Evolutionary conservation across 1,140 invertebrate genomes (phyloP).

Genomic region (Parapsyche elsis): DNA sequence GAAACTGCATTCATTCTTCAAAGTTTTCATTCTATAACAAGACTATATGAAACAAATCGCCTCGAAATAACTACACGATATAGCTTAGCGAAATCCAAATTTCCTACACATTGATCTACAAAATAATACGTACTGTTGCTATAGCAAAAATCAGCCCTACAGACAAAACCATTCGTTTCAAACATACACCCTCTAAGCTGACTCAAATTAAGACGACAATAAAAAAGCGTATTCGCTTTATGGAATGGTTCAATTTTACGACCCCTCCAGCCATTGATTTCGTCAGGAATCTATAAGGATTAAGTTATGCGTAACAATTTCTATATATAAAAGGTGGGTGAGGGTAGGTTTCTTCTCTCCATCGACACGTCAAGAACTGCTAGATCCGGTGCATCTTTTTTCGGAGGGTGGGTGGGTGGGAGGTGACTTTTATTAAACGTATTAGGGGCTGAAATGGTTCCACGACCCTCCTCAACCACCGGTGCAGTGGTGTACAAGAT

Average conservation of each 20-base stretch:
- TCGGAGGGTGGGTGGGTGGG: background rate
- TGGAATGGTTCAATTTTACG: background rate
- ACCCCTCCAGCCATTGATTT: conserved; percentile 1
- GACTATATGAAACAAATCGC: no score
- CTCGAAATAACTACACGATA: no score
- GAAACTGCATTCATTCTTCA: no score
- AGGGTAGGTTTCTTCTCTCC: conserved; percentile 1
- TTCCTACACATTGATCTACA: no score
- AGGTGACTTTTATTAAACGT: conserved; percentile 56
- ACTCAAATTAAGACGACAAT: no score
- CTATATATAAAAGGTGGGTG: background rate
- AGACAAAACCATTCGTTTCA: no score
- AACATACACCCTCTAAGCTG: no score
- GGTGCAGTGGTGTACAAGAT: conserved; percentile 51
- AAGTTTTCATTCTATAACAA: no score
- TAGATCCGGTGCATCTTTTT: conserved; percentile 23
- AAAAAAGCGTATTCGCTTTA: no score
- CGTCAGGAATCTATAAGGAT: conserved; percentile 12
- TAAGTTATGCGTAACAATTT: conserved; percentile 30
- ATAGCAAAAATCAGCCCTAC: no score
- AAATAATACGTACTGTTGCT: no score
- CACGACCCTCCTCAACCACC: conserved; percentile 52
- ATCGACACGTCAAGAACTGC: conserved; percentile 46
- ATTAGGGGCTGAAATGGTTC: conserved; percentile 51
- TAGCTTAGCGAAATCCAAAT: no score